These are phyloP conservation scores for Pilophorus perplexus DNA, from an alignment of 2,888 invertebrate species.

Conservation along the genomic window DNA sequence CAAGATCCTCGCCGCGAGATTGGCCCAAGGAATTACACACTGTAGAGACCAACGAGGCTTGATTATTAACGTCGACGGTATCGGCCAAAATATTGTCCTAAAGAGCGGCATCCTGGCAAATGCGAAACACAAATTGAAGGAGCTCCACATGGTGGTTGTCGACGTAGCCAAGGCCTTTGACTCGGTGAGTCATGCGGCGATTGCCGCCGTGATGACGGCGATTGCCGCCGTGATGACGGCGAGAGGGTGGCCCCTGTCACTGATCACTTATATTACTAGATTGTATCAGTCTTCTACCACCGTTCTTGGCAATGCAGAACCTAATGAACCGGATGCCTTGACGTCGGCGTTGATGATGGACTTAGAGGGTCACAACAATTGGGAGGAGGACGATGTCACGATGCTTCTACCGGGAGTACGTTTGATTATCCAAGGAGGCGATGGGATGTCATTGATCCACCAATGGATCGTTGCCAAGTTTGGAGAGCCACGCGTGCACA, in stretches of 20 bases:
- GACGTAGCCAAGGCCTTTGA: constrained; percentile 55
- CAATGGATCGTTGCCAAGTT: no score
- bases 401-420: no score
- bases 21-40: neutral
- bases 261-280: constrained; percentile 50
- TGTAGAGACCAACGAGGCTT: constrained; percentile 18
- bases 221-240: constrained; percentile 49
- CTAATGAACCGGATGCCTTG: no score
- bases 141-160: constrained; percentile 17
- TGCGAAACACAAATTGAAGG: neutral
- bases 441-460: no score
- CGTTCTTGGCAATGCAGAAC: no score
- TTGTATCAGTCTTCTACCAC: no score
- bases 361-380: no score
- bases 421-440: no score
- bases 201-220: no score
- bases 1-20: constrained; percentile 43
- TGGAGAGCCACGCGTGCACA: no score
- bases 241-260: constrained; percentile 50
- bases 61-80: neutral
- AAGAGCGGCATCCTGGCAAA: constrained; percentile 49
- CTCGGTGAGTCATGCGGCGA: constrained; percentile 51
- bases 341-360: no score
- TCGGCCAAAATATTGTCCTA: constrained; percentile 49
- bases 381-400: no score